Evolutionary conservation across 2,888 invertebrate species (phyloP).

Genomic region (Agonopterix arenella): DNA sequence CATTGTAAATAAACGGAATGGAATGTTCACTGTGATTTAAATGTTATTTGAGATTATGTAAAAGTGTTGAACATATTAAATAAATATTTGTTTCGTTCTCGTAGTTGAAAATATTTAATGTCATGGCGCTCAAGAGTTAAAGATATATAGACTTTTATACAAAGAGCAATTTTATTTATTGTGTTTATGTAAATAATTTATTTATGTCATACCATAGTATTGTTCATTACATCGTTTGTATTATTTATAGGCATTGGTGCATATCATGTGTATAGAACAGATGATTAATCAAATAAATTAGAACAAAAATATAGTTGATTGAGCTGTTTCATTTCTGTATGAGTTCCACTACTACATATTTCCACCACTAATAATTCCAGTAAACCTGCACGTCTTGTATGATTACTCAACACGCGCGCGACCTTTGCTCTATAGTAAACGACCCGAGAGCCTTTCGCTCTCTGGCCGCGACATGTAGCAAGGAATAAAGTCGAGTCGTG

Average conservation of each 20-base stretch:
- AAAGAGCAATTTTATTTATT: constrained; percentile 43
- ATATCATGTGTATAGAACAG: constrained; percentile 77
- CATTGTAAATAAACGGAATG: constrained; percentile 31
- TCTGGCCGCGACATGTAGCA: too few relatives aligned
- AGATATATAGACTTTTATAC: constrained; percentile 40
- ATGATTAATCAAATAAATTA: constrained; percentile 76
- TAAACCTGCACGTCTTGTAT: too few relatives aligned
- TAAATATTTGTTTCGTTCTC: constrained; percentile 1
- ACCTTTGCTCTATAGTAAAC: too few relatives aligned
- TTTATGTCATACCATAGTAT: constrained; percentile 50
- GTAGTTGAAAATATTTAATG: constrained; percentile 5
- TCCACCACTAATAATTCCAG: too few relatives aligned
- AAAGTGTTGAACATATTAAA: constrained; percentile 3
- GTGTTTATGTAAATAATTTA: constrained; percentile 50
- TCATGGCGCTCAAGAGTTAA: constrained; percentile 44
- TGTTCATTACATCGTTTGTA: constrained; percentile 63
- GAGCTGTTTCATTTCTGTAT: constrained; percentile 48
- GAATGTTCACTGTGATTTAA: constrained; percentile 55
- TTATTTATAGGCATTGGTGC: constrained; percentile 77
- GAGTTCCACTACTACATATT: too few relatives aligned
- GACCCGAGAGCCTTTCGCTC: too few relatives aligned
- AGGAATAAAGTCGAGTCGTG: too few relatives aligned
- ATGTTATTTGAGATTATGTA: constrained; percentile 8
- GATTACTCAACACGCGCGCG: too few relatives aligned
- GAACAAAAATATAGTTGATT: constrained; percentile 61